Percentiles rank a stretch among this genome's conserved stretches.
Evolutionary conservation across 1,140 invertebrate species (phyloP).

Genomic region (Mesaphorura yosii): DNA sequence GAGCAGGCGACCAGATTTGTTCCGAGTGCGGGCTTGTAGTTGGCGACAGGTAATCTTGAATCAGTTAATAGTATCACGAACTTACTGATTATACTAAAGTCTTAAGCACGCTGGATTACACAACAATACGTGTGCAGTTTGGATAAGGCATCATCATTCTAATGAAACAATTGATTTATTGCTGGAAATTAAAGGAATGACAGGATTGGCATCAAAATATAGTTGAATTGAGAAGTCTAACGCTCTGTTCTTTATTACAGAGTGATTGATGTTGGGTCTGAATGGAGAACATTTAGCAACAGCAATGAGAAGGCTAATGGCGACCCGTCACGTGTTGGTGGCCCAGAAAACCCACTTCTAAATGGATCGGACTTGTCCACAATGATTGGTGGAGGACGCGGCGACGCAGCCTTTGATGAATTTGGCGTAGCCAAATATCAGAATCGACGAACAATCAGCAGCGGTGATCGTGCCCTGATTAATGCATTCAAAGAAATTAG

Average conservation of each 20-base stretch:
- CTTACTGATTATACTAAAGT: not conserved
- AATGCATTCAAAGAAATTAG: conserved; percentile 87
- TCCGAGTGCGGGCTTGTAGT: conserved; percentile 97
- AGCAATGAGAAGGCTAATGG: conserved; percentile 94
- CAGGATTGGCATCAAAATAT: too few relatives aligned
- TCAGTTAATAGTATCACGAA: not conserved
- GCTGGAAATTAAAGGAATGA: too few relatives aligned
- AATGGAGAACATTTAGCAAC: conserved; percentile 99
- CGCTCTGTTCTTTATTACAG: conserved; percentile 42
- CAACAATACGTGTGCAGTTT: too few relatives aligned
- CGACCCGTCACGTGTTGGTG: conserved; percentile 98
- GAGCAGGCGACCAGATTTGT: conserved; percentile 98
- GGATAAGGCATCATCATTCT: too few relatives aligned
- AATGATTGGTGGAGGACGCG: conserved; percentile 85
- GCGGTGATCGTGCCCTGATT: conserved; percentile 83
- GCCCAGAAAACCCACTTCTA: conserved; percentile 86
- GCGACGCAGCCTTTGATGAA: conserved; percentile 66
- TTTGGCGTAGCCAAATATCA: conserved; percentile 85
- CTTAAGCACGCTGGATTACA: too few relatives aligned
- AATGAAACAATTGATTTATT: too few relatives aligned
- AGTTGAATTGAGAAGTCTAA: too few relatives aligned
- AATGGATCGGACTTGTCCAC: conserved; percentile 94
- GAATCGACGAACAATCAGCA: conserved; percentile 82
- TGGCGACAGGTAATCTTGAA: conserved; percentile 84
- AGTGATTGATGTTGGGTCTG: conserved; percentile 99